These are phyloP conservation scores for Oikopleura albicans DNA, from an alignment of 23 tunicate genomes.

Conservation along the genomic window DNA sequence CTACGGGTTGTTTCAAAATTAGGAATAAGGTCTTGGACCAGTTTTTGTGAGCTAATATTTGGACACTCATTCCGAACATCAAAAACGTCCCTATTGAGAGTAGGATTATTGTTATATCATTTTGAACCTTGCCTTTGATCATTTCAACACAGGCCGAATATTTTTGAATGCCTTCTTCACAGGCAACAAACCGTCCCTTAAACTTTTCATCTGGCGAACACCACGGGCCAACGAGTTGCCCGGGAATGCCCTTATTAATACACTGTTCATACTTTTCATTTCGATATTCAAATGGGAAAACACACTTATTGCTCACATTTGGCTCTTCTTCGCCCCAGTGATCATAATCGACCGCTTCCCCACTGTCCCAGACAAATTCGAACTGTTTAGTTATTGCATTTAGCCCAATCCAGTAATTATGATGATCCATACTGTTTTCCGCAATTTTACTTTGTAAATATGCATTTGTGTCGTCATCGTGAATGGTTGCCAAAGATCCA, in stretches of 20 bases:
- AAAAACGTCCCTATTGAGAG: too few relatives aligned
- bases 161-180: slow-evolving; percentile 2
- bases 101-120: too few relatives aligned
- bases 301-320: not conserved
- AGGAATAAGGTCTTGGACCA: too few relatives aligned
- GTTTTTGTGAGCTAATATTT: too few relatives aligned
- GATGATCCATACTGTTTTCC: not conserved
- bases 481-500: not conserved
- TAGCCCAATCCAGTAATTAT: not conserved
- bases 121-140: too few relatives aligned
- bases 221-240: not conserved
- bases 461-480: not conserved
- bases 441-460: not conserved
- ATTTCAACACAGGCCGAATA: too few relatives aligned
- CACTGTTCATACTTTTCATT: not conserved
- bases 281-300: not conserved
- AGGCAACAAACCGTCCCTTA: not conserved
- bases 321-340: not conserved
- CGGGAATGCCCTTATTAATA: not conserved
- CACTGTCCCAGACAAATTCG: not conserved
- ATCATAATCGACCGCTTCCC: not conserved
- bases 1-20: too few relatives aligned
- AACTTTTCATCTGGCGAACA: not conserved
- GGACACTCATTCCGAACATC: too few relatives aligned
- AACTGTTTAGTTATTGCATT: not conserved